phyloP scores from a whole-genome alignment of 2,113 vertebrate genomes.

The Cromileptes altivelis region DNA sequence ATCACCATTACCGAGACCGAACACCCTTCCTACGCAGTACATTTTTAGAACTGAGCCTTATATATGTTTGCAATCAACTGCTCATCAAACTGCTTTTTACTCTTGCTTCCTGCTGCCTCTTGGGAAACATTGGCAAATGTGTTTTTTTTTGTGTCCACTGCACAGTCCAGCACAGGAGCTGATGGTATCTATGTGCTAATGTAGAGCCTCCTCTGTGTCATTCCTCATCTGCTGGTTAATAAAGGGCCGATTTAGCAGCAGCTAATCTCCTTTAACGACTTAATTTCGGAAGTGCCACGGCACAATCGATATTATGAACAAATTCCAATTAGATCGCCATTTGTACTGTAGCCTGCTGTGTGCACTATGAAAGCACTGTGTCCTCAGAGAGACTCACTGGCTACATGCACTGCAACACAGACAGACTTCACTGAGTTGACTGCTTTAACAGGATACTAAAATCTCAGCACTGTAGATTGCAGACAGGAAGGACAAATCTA shows the following conservation, averaged over 20 bases:
- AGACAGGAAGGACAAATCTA: background rate
- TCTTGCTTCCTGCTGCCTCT: constrained; percentile 11
- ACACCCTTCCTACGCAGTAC: constrained; percentile 43
- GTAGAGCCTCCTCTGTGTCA: constrained; percentile 26
- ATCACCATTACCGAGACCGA: constrained; percentile 66
- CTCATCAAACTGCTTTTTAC: constrained; percentile 47
- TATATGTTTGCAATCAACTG: constrained; percentile 70
- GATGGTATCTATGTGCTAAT: constrained; percentile 35
- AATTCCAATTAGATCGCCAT: constrained; percentile 69
- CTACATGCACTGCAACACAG: background rate
- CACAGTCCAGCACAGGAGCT: constrained; percentile 1
- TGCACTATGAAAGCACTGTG: background rate
- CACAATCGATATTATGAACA: constrained; percentile 71
- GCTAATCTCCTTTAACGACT: constrained; percentile 80
- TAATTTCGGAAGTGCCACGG: constrained; percentile 61
- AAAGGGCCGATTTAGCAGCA: constrained; percentile 69
- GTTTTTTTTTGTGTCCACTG: constrained; percentile 11
- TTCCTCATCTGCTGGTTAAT: constrained; percentile 74
- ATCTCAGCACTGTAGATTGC: no score
- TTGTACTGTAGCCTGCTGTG: constrained; percentile 49
- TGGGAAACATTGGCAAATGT: constrained; percentile 40
- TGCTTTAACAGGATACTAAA: background rate
- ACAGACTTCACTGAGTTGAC: background rate
- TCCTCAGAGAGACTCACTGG: background rate
- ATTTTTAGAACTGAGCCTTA: constrained; percentile 54